Evolutionary conservation across 2,113 vertebrate species (phyloP), one percentile per base, ranked within the genome.

Genomic region (Callipepla californica): DNA sequence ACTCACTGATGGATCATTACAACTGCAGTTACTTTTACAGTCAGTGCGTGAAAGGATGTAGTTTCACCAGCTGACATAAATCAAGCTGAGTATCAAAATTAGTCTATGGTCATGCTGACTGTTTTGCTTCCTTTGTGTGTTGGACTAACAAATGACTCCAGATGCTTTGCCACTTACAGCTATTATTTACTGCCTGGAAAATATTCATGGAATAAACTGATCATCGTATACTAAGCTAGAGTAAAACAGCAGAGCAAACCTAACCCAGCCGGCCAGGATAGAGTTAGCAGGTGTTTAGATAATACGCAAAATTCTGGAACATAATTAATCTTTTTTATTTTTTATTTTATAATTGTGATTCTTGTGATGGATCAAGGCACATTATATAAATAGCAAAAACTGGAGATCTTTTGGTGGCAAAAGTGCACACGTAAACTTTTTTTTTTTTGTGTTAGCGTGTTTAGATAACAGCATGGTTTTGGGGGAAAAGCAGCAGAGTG

Each of bases 121-220:
- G 13, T 50, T 92, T 53, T 85, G 45, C 36, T 67, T 76, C 79
- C 38, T 59, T 63, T 15, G 26, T 59, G 75, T 74, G 45, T 23
- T 65, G 62, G 74, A 20, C 87, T 87, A 77, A 94, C 70, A 89
- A 95, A 86, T 45, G 59, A 26, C 67, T 92, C 72, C 93, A 95
- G 92, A 80, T 83, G 85, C 90, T 90, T 93, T 91, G 59, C 82
- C 59, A 80, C 67, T 55, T 32, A 73, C 30, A 70, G 74, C 0
- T 17, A 85, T 30, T 48, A 95, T 91, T 92, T 94, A 76, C 69
- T 53, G 59, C 58, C 62, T 8, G 23, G 19, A 79, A 89, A 87
- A 79, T 48, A 47, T 34, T 62, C 7, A 26, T 44, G 67, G 67
- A 80, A 91, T 74, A 74, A 78, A 80, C 34, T 82, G 50, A 74